Percentiles rank a stretch among this genome's conserved stretches.
Conservation (phyloP, 1,140 invertebrate species). For the Thaumetopoea pityocampa region DNA sequence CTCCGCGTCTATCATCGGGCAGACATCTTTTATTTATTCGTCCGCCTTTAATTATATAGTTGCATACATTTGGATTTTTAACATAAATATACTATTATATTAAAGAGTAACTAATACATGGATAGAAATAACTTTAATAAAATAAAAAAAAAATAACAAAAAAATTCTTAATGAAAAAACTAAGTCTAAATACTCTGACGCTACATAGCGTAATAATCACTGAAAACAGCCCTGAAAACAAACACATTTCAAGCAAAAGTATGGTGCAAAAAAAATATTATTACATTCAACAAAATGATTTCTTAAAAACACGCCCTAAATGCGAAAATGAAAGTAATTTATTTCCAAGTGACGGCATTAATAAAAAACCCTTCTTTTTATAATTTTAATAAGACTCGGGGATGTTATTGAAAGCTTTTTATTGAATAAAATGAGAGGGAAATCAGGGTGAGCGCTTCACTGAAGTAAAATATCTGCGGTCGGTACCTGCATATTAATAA, state of each 20-base stretch:
- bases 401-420: constrained; percentile 47
- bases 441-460: constrained; percentile 31
- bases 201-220: too few relatives aligned
- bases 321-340: constrained; percentile 14
- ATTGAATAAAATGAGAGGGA: constrained; percentile 38
- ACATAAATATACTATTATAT: too few relatives aligned
- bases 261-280: too few relatives aligned
- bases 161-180: too few relatives aligned
- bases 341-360: constrained; percentile 21
- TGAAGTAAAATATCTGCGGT: constrained; percentile 38
- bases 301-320: constrained; percentile 8
- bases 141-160: too few relatives aligned
- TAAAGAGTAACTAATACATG: too few relatives aligned
- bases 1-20: constrained; percentile 21
- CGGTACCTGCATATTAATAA: constrained; percentile 28
- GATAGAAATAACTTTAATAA: too few relatives aligned
- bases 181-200: too few relatives aligned
- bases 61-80: constrained; percentile 11
- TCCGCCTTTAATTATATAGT: constrained; percentile 13
- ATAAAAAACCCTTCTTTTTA: constrained; percentile 35
- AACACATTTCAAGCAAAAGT: too few relatives aligned
- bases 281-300: constrained; percentile 1
- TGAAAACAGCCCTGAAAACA: too few relatives aligned
- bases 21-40: constrained; percentile 24
- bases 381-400: constrained; percentile 38